phyloP scores from a whole-genome alignment of 2,113 vertebrate species.

The Prunella fulvescens region DNA sequence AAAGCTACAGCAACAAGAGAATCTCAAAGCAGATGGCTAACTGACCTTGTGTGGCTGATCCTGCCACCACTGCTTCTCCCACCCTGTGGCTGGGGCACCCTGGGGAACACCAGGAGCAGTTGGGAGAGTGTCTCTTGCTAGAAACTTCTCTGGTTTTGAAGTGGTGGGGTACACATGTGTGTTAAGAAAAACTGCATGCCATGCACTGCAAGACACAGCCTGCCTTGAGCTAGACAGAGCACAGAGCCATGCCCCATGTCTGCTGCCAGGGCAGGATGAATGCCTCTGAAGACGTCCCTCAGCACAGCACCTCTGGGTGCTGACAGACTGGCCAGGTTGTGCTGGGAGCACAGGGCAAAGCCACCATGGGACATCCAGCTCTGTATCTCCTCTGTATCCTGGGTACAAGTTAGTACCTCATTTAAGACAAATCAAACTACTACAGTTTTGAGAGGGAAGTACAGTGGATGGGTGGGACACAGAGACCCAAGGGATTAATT shows the following conservation, averaged over 20 bases:
- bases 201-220: background rate
- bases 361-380: accelerated
- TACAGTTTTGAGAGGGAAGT: background rate
- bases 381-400: background rate
- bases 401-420: background rate
- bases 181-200: background rate
- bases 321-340: no score
- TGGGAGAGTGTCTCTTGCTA: background rate
- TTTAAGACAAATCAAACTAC: background rate
- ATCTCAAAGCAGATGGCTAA: background rate
- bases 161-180: accelerated
- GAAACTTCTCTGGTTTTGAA: background rate
- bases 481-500: background rate
- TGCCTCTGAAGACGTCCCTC: background rate
- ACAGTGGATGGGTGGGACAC: background rate
- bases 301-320: background rate
- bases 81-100: background rate
- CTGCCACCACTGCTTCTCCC: background rate
- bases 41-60: accelerated
- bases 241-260: accelerated
- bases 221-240: background rate
- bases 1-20: background rate
- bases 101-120: background rate
- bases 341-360: background rate
- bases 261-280: background rate